Conservation (phyloP, 2,113 vertebrate species). For the Nicator chloris region DNA sequence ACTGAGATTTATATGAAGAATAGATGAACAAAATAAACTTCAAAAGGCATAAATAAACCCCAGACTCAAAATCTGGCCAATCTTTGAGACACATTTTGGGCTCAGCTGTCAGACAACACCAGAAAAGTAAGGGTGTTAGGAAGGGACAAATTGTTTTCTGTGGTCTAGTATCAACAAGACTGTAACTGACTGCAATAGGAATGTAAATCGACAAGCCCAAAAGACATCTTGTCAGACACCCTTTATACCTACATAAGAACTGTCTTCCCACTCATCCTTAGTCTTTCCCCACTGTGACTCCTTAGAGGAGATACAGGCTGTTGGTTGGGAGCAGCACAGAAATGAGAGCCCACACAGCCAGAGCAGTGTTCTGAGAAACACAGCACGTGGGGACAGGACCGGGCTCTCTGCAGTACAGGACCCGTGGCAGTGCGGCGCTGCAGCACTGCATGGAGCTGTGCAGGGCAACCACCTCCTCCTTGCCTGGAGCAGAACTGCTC, state of each 20-base stretch:
- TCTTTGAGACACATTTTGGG: background rate
- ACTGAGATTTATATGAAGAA: background rate
- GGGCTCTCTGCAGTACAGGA: background rate
- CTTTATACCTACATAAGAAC: background rate
- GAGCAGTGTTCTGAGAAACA: background rate
- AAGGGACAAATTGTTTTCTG: background rate
- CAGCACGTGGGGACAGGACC: rapidly evolving
- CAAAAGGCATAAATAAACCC: background rate
- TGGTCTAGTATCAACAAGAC: background rate
- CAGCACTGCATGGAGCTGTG: rapidly evolving
- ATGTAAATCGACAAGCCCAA: background rate
- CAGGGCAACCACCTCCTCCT: background rate
- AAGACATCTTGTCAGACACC: background rate
- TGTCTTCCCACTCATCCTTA: background rate
- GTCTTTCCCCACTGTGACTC: background rate
- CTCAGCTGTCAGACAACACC: background rate
- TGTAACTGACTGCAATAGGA: background rate
- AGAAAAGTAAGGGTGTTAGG: background rate
- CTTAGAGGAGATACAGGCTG: background rate
- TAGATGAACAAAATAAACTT: background rate
- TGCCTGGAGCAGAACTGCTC: rapidly evolving
- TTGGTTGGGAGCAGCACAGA: background rate
- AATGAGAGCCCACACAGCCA: background rate
- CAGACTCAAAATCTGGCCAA: background rate
- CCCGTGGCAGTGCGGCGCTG: rapidly evolving